Base-by-base conservation (phyloP, 1,140 invertebrate genomes). In the Anadara kagoshimensis region DNA sequence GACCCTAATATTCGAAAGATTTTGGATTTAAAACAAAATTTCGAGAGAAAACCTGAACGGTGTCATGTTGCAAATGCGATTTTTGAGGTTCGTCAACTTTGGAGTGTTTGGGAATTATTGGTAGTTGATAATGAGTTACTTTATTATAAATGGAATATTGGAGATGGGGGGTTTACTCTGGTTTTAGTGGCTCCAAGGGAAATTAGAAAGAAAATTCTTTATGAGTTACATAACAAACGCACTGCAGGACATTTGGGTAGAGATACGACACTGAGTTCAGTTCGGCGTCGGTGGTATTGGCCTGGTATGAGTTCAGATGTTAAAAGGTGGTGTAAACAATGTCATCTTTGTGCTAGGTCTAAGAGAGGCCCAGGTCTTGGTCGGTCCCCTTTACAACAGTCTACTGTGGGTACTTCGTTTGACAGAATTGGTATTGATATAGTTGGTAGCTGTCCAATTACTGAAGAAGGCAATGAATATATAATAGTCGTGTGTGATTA, bases 401-500 rank as follows among this genome's bases (percentile, higher is more conserved):
- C 43, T 14, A 41, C 20, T 45, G 26, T 58, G 26, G 24, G 56
- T 5, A 43, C 5, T 51, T 20, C 63, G 8, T 56, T 73, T 44
- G 54, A 66, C 49, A 58, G 59, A n/a, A 41, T 45, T 47, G 53
- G 49, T n/a, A 36, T 43, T 54, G 63, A 67, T 53, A 62, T 73
- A 14, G 0, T 73, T 7, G 71, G 71, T 64, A 53, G 53, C 3
- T 63, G 43, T 44, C 72, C 58, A 1, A 20, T 45, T 20, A 61
- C 64, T 20, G 29, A 26, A 26, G 63, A 62, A 24, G 70, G 64
- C 22, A 82, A 82, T 70, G 68, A 78, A 63, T 78, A 75, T 57
- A 73, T 80, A 8, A 67, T 80, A 41, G 71, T 79, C 7, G 44
- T 75, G 2, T 65, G 49, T 22, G 73, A 80, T 18, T 68, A 76